These are phyloP conservation scores for Drosophila anceps DNA, from an alignment of 2,888 invertebrate genomes.

Conservation along the genomic window DNA sequence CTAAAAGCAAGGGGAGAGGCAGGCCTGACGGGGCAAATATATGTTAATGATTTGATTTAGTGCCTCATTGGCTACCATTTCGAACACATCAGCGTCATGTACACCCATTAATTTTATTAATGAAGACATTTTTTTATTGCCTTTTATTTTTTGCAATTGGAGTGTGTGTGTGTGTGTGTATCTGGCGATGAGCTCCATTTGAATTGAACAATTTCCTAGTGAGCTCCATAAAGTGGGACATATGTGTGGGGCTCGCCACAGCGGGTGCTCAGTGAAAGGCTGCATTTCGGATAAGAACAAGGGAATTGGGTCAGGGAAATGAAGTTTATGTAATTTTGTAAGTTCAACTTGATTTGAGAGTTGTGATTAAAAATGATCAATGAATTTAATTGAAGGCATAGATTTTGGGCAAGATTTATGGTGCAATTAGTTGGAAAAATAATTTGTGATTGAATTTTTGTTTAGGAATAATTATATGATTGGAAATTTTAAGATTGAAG, in stretches of 20 bases:
- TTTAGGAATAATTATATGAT: neutral
- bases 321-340: slow-evolving; percentile 1
- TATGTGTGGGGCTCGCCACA: slow-evolving; percentile 36
- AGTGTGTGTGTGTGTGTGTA: slow-evolving; percentile 16
- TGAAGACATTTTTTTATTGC: slow-evolving; percentile 47
- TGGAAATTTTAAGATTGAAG: neutral
- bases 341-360: neutral
- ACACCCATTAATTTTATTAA: slow-evolving; percentile 46
- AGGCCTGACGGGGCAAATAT: slow-evolving; percentile 10
- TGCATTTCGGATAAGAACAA: slow-evolving; percentile 12
- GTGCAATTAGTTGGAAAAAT: neutral
- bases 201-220: slow-evolving; percentile 42
- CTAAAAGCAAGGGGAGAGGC: slow-evolving; percentile 11
- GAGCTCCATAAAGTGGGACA: slow-evolving; percentile 35
- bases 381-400: neutral
- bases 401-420: neutral
- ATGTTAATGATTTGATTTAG: slow-evolving; percentile 70
- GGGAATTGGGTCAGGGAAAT: slow-evolving; percentile 40
- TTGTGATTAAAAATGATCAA: slow-evolving; percentile 4
- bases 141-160: slow-evolving; percentile 17
- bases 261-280: slow-evolving; percentile 56
- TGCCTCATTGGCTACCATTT: slow-evolving; percentile 46
- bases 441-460: neutral
- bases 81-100: slow-evolving; percentile 42
- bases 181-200: slow-evolving; percentile 50